Conservation (phyloP, 1,140 invertebrate genomes). For the Bombus pascuorum region DNA sequence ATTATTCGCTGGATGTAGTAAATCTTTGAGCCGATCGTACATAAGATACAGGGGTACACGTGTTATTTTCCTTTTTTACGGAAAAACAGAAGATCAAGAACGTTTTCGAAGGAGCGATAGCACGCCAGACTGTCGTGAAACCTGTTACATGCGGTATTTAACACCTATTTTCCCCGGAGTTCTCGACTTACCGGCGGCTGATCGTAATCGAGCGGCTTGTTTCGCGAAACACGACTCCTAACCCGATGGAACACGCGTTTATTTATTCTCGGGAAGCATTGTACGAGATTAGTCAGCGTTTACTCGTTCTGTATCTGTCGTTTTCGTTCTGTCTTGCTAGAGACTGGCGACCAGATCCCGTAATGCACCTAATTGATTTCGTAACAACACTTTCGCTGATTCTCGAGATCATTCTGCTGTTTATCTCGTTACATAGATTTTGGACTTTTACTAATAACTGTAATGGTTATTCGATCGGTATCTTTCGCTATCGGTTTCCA, state of each 20-base stretch:
- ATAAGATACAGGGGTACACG: background rate
- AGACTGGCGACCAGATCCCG: background rate
- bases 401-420: background rate
- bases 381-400: conserved; percentile 29
- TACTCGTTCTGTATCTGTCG: background rate
- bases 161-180: conserved; percentile 54
- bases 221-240: conserved; percentile 32
- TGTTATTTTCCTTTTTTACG: background rate
- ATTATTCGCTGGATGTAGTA: background rate
- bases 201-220: conserved; percentile 56
- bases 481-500: background rate
- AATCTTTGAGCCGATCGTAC: background rate
- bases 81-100: conserved; percentile 22
- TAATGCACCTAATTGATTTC: conserved; percentile 30
- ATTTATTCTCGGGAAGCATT: conserved; percentile 20
- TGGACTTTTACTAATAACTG: background rate
- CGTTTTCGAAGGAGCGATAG: background rate
- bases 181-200: conserved; percentile 57
- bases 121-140: conserved; percentile 41
- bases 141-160: conserved; percentile 58
- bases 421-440: conserved; percentile 2
- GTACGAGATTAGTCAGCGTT: conserved; percentile 49
- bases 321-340: background rate
- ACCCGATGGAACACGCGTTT: conserved; percentile 29
- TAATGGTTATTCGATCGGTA: background rate